Percentiles rank a stretch among this genome's conserved stretches.
Conservation (phyloP, 2,888 invertebrate genomes). For the Drosophila lacicola region DNA sequence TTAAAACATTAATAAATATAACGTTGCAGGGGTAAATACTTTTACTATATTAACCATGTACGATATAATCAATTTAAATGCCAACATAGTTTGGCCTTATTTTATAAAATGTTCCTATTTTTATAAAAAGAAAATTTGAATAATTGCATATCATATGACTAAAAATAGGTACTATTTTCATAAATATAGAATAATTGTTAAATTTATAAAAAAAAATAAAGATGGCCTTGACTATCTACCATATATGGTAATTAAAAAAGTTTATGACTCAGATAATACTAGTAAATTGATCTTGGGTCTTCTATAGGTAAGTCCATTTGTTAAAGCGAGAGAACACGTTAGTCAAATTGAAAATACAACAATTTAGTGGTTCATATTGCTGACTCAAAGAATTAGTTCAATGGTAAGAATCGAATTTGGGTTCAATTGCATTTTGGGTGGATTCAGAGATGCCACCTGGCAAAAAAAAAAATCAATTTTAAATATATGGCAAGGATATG, state of each 20-base stretch:
- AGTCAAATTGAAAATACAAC: not conserved
- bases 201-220: not conserved
- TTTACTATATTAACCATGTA: too few relatives aligned
- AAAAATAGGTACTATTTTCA: not conserved
- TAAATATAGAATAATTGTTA: not conserved
- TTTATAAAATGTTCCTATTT: not conserved
- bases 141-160: not conserved
- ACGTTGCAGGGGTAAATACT: too few relatives aligned
- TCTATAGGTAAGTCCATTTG: not conserved
- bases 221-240: too few relatives aligned
- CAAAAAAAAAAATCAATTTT: not conserved
- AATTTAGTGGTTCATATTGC: not conserved
- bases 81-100: too few relatives aligned
- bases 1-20: too few relatives aligned
- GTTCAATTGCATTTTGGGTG: not conserved
- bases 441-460: constrained; percentile 37
- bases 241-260: not conserved
- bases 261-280: not conserved
- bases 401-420: constrained; percentile 5
- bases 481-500: not conserved
- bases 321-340: constrained; percentile 9
- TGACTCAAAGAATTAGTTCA: constrained; percentile 19
- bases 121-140: not conserved
- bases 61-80: too few relatives aligned
- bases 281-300: not conserved